A percentile compares a stretch with the other conserved stretches of the same genome.
phyloP scores from a whole-genome alignment of 1,140 invertebrate species.

The Drosophila paulistorum region DNA sequence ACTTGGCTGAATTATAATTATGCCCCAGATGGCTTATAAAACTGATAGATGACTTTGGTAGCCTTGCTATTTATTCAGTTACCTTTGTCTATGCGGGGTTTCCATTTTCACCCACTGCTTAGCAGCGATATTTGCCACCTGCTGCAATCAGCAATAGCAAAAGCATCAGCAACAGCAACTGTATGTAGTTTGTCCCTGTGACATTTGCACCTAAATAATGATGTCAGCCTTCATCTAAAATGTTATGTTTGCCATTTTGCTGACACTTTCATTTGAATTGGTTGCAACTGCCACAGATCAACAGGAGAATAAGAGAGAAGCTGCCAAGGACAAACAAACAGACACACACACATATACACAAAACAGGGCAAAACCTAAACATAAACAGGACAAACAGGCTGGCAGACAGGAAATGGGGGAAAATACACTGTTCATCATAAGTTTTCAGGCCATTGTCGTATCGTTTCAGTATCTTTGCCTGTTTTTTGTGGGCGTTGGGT shows the following conservation, averaged over 20 bases:
- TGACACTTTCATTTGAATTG: constrained; percentile 64
- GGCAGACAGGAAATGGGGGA: constrained; percentile 26
- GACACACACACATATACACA: too few species aligned
- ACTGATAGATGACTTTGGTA: constrained; percentile 37
- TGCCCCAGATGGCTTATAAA: constrained; percentile 39
- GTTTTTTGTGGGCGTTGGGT: background rate
- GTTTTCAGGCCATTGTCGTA: constrained; percentile 13
- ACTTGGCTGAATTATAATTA: constrained; percentile 41
- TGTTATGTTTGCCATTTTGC: constrained; percentile 43
- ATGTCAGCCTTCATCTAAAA: constrained; percentile 46
- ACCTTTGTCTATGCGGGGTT: constrained; percentile 26
- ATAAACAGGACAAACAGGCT: background rate
- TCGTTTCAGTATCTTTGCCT: background rate
- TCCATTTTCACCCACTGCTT: background rate
- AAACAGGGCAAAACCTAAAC: too few species aligned
- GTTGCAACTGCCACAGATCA: constrained; percentile 28
- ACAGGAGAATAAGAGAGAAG: constrained; percentile 1
- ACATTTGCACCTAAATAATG: constrained; percentile 66
- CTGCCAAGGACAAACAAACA: constrained; percentile 5
- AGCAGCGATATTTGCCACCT: background rate
- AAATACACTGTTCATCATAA: constrained; percentile 38
- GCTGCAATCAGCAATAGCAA: constrained; percentile 12
- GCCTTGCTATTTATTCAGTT: constrained; percentile 12
- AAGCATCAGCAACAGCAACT: too few species aligned
- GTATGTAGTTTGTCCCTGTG: constrained; percentile 14